Conservation (phyloP, 2,797 vertebrate genomes). For the Vireo griseus region DNA sequence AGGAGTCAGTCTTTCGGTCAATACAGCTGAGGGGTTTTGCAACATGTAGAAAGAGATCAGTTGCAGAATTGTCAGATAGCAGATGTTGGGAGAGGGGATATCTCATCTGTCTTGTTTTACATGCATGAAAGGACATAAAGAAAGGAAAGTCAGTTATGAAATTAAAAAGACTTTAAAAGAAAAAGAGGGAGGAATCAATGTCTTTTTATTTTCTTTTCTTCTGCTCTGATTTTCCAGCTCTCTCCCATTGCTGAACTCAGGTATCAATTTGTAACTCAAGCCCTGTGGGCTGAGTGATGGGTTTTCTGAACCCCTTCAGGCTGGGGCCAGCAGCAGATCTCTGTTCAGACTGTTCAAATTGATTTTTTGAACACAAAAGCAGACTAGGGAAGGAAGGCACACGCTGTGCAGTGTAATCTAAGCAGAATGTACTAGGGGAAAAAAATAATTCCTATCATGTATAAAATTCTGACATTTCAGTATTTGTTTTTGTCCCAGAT, state of each 20-base stretch:
- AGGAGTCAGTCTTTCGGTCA: background rate
- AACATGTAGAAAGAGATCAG: background rate
- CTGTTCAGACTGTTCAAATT: conserved; percentile 3
- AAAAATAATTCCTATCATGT: background rate
- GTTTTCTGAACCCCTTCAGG: conserved; percentile 2
- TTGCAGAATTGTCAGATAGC: background rate
- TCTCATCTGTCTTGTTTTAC: background rate
- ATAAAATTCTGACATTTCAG: conserved; percentile 35
- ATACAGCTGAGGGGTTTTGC: background rate
- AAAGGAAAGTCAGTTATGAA: background rate
- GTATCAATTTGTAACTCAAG: conserved; percentile 16
- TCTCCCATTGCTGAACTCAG: background rate
- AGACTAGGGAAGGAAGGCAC: background rate
- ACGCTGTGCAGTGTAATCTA: conserved; percentile 8
- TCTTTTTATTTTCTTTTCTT: background rate
- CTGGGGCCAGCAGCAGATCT: background rate
- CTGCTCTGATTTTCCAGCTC: conserved; percentile 12
- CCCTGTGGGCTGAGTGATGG: background rate
- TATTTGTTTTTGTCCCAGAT: conserved; percentile 33
- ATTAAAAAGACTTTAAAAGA: background rate
- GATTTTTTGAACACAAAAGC: background rate
- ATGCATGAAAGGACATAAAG: background rate
- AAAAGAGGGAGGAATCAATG: background rate
- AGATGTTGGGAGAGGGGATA: background rate
- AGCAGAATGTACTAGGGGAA: background rate